Evolutionary conservation across 2,888 invertebrate species (phyloP), one percentile per base, ranked within the genome.

Genomic region (Melitaea athalia): DNA sequence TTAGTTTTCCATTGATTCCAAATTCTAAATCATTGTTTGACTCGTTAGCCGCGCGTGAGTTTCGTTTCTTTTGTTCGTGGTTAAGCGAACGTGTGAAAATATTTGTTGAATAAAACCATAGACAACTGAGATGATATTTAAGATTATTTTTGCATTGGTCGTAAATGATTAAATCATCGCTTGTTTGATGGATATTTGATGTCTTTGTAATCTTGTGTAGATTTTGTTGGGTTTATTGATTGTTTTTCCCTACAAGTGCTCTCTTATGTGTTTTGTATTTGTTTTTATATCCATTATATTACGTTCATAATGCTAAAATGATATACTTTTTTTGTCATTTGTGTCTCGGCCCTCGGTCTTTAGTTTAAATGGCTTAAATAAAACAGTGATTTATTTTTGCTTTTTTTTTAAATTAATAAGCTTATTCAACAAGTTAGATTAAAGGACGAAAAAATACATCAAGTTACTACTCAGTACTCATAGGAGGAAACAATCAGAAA

Each of bases 1-100:
- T 87, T 88, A 88, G 87, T 89, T 88, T 87, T 85, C 81, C 80
- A 85, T 85, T 85, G 84, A 83, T 85, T 85, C 80, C 80, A 79
- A 86, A 85, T 85, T 84, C 81, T 15, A 79, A 82, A 84, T 82
- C 80, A 82, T 87, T 87, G 86, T 85, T 81, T 78, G 79, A 79
- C 83, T 88, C 86, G 87, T 88, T 88, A 88, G 82, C 79, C 75
- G 77, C 71, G 72, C 74, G 74, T 77, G 78, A 75, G 68, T 76
- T 64, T 71, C 63, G 70, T 75, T 84, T 83, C 83, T 82, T 85
- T 86, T 88, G 81, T 88, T 73, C 73, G 75, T 81, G 78, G 69
- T 70, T 81, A 85, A 85, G 80, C 81, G 81, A 77, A 83, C 86
- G 85, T 87, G 86, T 85, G 73, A 72, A 73, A 73, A 72, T 72